These are phyloP conservation scores for Pyrrhia umbra DNA, from an alignment of 2,888 invertebrate species.

Conservation along the genomic window DNA sequence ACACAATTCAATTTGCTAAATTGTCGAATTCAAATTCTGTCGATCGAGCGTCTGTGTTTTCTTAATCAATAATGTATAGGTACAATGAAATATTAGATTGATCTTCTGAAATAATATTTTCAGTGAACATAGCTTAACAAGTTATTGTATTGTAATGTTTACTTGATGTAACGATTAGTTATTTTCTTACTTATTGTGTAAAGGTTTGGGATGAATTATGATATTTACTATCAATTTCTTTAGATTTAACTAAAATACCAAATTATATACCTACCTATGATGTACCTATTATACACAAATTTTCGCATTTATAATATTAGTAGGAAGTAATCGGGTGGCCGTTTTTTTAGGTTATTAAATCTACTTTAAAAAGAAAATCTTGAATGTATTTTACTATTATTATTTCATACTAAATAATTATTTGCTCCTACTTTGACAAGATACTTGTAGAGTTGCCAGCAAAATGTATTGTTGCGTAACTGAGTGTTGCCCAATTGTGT, in stretches of 20 bases:
- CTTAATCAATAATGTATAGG: constrained; percentile 10
- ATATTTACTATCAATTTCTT: not conserved
- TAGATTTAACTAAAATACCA: too few species aligned
- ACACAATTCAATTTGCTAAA: constrained; percentile 24
- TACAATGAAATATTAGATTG: not conserved
- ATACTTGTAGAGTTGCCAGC: not conserved
- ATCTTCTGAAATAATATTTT: not conserved
- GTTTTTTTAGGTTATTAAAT: too few species aligned
- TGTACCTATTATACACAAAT: too few species aligned
- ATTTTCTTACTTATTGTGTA: too few species aligned
- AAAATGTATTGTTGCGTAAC: not conserved
- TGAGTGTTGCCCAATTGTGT: constrained; percentile 1
- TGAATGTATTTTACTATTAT: too few species aligned
- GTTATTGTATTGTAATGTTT: not conserved
- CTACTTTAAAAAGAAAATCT: too few species aligned
- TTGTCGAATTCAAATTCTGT: constrained; percentile 27
- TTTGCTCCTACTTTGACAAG: constrained; percentile 21
- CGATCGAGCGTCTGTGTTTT: constrained; percentile 4
- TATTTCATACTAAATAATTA: too few species aligned
- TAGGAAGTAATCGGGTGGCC: too few species aligned
- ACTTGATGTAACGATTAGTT: too few species aligned
- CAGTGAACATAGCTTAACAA: not conserved
- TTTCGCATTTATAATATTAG: too few species aligned
- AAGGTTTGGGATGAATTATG: too few species aligned
- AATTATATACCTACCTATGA: too few species aligned